These are phyloP conservation scores for Gryllus bimaculatus DNA, from an alignment of 1,140 invertebrate species.

Conservation along the genomic window DNA sequence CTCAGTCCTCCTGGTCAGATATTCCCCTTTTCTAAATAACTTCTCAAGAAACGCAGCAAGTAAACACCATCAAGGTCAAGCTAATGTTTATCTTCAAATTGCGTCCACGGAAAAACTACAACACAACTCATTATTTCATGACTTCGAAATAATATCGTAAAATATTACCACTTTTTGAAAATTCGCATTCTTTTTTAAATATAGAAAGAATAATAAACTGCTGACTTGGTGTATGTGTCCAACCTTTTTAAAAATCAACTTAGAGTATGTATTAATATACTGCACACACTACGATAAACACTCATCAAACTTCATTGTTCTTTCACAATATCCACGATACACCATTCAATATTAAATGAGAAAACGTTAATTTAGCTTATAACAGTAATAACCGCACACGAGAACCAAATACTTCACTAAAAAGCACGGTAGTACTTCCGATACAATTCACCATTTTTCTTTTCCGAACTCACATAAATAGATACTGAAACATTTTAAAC, in stretches of 20 bases:
- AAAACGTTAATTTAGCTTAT: constrained; percentile 10
- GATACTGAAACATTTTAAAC: constrained; percentile 24
- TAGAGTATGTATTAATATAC: constrained; percentile 12
- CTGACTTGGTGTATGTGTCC: constrained; percentile 15
- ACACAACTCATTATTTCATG: constrained; percentile 6
- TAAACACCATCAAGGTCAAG: constrained; percentile 43
- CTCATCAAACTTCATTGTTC: constrained; percentile 2
- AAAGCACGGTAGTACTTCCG: constrained; percentile 19
- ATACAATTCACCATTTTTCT: constrained; percentile 26
- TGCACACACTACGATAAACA: background rate
- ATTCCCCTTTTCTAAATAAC: constrained; percentile 33
- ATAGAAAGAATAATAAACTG: constrained; percentile 11
- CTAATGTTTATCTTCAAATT: constrained; percentile 16
- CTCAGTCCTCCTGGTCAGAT: constrained; percentile 24
- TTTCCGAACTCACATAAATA: constrained; percentile 24
- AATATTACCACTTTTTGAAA: background rate
- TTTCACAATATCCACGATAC: background rate
- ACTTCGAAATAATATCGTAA: background rate
- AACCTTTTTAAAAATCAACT: constrained; percentile 15
- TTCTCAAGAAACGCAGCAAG: constrained; percentile 35
- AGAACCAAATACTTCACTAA: constrained; percentile 23
- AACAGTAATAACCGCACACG: constrained; percentile 23
- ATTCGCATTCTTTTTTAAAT: background rate
- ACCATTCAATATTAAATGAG: background rate
- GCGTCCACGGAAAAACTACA: constrained; percentile 8